These are phyloP conservation scores for Drosophila hydei DNA, from an alignment of 1,140 invertebrate genomes.

Conservation along the genomic window DNA sequence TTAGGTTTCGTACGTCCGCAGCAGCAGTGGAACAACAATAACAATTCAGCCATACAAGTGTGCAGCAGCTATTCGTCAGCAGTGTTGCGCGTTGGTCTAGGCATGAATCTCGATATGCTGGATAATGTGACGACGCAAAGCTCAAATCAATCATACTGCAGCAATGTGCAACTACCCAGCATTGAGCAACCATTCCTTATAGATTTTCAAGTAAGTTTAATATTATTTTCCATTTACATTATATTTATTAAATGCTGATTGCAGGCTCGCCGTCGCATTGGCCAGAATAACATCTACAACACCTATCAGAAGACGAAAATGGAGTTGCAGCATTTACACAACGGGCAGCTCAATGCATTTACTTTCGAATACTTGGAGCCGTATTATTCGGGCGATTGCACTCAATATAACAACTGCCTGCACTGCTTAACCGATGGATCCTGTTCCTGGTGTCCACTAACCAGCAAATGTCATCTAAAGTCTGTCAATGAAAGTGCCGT, in stretches of 20 bases:
- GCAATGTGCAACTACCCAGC: conserved; percentile 86
- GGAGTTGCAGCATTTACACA: conserved; percentile 90
- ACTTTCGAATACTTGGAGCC: conserved; percentile 96
- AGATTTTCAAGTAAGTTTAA: conserved; percentile 85
- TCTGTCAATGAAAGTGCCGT: conserved; percentile 87
- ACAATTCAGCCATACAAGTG: conserved; percentile 88
- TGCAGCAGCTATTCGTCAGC: conserved; percentile 90
- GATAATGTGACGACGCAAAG: conserved; percentile 88
- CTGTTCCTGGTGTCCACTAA: conserved; percentile 95
- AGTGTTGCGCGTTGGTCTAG: conserved; percentile 85
- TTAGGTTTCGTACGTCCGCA: conserved; percentile 92
- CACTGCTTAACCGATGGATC: conserved; percentile 94
- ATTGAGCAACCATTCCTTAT: conserved; percentile 86
- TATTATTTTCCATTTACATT: background rate
- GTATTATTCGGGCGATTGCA: conserved; percentile 91
- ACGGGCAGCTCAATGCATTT: conserved; percentile 91
- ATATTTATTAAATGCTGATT: background rate
- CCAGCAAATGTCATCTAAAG: conserved; percentile 87
- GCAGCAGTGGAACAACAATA: conserved; percentile 86
- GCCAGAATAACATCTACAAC: conserved; percentile 68
- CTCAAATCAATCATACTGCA: conserved; percentile 88
- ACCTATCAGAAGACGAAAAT: conserved; percentile 90
- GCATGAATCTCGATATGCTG: conserved; percentile 64
- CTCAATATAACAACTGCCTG: conserved; percentile 92
- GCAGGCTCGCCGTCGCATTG: conserved; percentile 85